phyloP scores from a whole-genome alignment of 1,140 invertebrate species.

The Drosophila chauvacae region DNA sequence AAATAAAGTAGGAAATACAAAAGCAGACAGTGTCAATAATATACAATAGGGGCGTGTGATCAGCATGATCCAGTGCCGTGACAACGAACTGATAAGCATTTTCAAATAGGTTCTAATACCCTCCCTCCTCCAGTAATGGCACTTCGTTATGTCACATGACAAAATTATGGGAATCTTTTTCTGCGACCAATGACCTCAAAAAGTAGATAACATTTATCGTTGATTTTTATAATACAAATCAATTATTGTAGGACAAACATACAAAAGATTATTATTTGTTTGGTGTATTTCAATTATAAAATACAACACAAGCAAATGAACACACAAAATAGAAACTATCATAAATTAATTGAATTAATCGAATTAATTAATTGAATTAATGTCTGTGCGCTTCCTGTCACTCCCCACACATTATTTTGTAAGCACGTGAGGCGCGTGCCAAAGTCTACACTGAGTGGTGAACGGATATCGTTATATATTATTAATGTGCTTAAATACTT shows the following conservation, averaged over 20 bases:
- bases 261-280: background rate
- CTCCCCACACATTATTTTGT: background rate
- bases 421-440: conserved; percentile 17
- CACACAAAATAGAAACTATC: background rate
- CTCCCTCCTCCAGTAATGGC: background rate
- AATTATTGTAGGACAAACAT: background rate
- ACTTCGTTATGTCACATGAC: conserved; percentile 50
- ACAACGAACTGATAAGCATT: conserved; percentile 56
- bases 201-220: background rate
- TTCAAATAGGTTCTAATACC: conserved; percentile 9
- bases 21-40: conserved; percentile 25
- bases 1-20: background rate
- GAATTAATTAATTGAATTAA: background rate
- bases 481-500: background rate
- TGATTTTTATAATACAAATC: background rate
- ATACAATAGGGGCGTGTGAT: conserved; percentile 56
- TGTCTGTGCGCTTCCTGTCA: conserved; percentile 7
- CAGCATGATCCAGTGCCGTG: conserved; percentile 55
- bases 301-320: background rate
- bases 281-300: background rate
- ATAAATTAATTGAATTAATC: background rate
- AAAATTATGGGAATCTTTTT: background rate
- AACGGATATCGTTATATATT: background rate
- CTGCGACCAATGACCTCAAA: conserved; percentile 1
- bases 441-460: background rate